Conservation (phyloP, 2,888 invertebrate species). For the Megastigmus dorsalis region DNA sequence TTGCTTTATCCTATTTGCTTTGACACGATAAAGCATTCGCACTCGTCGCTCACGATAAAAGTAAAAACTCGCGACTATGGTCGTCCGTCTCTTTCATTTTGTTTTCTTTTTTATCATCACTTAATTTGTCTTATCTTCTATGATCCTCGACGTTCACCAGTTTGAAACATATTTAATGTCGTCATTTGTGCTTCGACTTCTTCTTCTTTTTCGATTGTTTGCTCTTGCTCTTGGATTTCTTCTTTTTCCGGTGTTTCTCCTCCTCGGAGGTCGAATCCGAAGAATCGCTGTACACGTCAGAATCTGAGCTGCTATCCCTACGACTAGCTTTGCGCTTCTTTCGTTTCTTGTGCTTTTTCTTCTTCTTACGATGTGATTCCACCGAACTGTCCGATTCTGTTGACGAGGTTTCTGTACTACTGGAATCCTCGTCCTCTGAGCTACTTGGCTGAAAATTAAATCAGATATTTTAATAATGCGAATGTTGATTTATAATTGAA, state of each 20-base stretch:
- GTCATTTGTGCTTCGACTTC: slow-evolving; percentile 79
- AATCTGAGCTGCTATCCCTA: slow-evolving; percentile 79
- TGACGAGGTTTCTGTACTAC: slow-evolving; percentile 74
- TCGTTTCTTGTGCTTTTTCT: slow-evolving; percentile 79
- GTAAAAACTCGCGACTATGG: slow-evolving; percentile 33
- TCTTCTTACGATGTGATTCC: slow-evolving; percentile 77
- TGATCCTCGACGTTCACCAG: slow-evolving; percentile 13
- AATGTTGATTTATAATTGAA: too few species aligned
- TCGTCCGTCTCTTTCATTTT: too few species aligned
- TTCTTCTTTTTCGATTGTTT: slow-evolving; percentile 84
- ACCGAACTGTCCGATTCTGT: slow-evolving; percentile 74
- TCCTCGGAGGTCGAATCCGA: slow-evolving; percentile 80
- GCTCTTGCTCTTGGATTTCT: slow-evolving; percentile 83
- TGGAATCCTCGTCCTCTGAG: slow-evolving; percentile 76
- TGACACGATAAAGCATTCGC: slow-evolving; percentile 17
- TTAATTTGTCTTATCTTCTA: slow-evolving; percentile 2
- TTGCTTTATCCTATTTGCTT: neutral
- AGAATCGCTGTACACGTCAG: slow-evolving; percentile 81
- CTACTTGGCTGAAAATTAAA: slow-evolving; percentile 68
- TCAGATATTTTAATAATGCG: neutral
- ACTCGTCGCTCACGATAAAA: slow-evolving; percentile 29
- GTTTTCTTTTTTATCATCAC: slow-evolving; percentile 26
- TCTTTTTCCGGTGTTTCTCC: slow-evolving; percentile 80
- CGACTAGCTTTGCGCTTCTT: slow-evolving; percentile 77
- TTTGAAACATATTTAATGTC: slow-evolving; percentile 58